Evolutionary conservation across 2,113 vertebrate species (phyloP), one percentile per base, ranked within the genome.

Genomic region (Hippocampus mohnikei): DNA sequence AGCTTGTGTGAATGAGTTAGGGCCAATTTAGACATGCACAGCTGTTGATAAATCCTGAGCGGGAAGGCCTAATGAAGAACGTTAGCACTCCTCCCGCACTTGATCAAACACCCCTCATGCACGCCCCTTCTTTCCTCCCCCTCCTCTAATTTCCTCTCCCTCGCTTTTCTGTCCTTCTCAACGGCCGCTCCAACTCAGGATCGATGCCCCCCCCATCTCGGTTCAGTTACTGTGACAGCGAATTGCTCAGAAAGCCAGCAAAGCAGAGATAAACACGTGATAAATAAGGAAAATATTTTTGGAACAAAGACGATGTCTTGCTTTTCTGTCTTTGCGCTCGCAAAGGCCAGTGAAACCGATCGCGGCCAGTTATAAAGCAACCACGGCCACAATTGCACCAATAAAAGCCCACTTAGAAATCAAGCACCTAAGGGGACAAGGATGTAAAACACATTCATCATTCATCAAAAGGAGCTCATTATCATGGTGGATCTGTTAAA

Each of bases 31-130:
- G 81, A 80, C 73, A 82, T 50, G 71, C 60, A 73, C 71, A 69
- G 79, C 79, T 80, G 73, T 79, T 84, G 78, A 86, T 71, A 80
- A 79, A 83, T 78, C 37, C 55, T 56, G 67, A 58, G 67, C 70
- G 82, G 72, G 69, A 64, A n/a, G 74, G 72, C 67, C 80, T 86
- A 84, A 79, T 75, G 78, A 78, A 62, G 55, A 79, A 77, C 72
- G 50, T 72, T 69, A 37, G 33, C 33, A 37, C 33, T 37, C 33
- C 33, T 37, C 33, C 33, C 33, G 33, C 33, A 37, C 33, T 37
- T 37, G 33, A 37, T 37, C 66, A 61, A 20, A 16, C 70, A 44
- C 5, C 81, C 67, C 74, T 77, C 69, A 40, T 37, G 25, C 33
- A 41, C 61, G 12, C 5, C 27, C 58, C 13, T 25, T 15, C 25